Conservation (phyloP, 2,888 invertebrate genomes). For the Gortyna flavago region DNA sequence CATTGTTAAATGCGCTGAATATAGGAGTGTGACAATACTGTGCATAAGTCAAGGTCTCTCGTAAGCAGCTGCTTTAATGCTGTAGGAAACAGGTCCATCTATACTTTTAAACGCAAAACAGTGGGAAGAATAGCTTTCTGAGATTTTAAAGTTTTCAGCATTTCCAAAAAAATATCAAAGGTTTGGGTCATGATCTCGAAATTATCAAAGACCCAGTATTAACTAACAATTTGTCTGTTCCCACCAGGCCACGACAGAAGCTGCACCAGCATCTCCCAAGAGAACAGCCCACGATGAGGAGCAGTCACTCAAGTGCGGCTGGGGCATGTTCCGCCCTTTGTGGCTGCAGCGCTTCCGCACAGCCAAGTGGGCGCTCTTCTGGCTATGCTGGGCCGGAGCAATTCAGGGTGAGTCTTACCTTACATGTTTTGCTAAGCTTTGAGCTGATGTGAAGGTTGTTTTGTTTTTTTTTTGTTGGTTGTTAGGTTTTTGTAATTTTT, state of each 20-base stretch:
- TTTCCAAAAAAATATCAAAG: not conserved
- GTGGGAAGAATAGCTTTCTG: not conserved
- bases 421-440: not conserved
- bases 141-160: not conserved
- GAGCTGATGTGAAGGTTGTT: not conserved
- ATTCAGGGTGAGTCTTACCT: constrained; percentile 91
- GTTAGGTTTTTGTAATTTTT: not conserved
- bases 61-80: not conserved
- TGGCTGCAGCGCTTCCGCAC: constrained; percentile 93
- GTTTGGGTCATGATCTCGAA: not conserved
- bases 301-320: constrained; percentile 90
- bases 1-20: not conserved
- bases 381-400: constrained; percentile 95
- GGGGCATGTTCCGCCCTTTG: constrained; percentile 91
- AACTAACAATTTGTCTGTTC: not conserved
- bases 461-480: not conserved
- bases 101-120: not conserved
- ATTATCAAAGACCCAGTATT: not conserved
- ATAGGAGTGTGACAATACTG: not conserved
- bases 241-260: constrained; percentile 50
- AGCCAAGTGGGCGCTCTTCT: constrained; percentile 94
- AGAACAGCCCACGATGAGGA: constrained; percentile 60
- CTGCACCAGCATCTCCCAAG: constrained; percentile 37
- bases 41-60: not conserved
- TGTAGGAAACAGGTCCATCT: not conserved